Percentiles rank a stretch among this genome's conserved stretches.
Conservation (phyloP, 2,888 invertebrate genomes). For the Aradus depressus region DNA sequence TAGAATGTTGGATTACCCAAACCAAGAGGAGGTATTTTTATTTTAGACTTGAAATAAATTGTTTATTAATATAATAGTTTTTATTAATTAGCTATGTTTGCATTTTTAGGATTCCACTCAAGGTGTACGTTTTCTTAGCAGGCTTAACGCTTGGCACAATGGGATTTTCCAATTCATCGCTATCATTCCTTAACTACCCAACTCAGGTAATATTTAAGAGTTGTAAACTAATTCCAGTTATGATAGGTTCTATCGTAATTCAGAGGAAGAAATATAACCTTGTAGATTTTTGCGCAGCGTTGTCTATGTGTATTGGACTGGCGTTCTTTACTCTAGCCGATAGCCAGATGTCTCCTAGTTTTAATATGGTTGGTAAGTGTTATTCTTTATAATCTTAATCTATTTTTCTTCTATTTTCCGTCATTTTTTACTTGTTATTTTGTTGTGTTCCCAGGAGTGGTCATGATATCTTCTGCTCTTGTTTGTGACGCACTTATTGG, state of each 20-base stretch:
- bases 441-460: slow-evolving; percentile 55
- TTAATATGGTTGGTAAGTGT: slow-evolving; percentile 43
- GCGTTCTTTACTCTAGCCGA: slow-evolving; percentile 83
- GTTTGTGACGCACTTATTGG: slow-evolving; percentile 92
- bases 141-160: slow-evolving; percentile 86
- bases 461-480: slow-evolving; percentile 71
- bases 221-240: slow-evolving; percentile 91
- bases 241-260: slow-evolving; percentile 86
- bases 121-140: slow-evolving; percentile 69
- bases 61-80: too few species aligned
- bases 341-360: slow-evolving; percentile 46
- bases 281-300: slow-evolving; percentile 72
- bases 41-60: too few species aligned
- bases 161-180: slow-evolving; percentile 88
- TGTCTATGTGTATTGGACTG: slow-evolving; percentile 77
- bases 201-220: slow-evolving; percentile 91
- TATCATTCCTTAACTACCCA: slow-evolving; percentile 91
- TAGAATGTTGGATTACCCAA: slow-evolving; percentile 51
- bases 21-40: slow-evolving; percentile 25
- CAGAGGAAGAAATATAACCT: slow-evolving; percentile 76
- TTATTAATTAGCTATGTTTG: neutral
- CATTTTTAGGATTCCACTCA: slow-evolving; percentile 65
- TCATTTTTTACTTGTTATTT: slow-evolving; percentile 3
- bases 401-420: neutral
- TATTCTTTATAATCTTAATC: slow-evolving; percentile 9